These are phyloP conservation scores for Anas acuta DNA, from an alignment of 2,797 vertebrate genomes.

Conservation along the genomic window DNA sequence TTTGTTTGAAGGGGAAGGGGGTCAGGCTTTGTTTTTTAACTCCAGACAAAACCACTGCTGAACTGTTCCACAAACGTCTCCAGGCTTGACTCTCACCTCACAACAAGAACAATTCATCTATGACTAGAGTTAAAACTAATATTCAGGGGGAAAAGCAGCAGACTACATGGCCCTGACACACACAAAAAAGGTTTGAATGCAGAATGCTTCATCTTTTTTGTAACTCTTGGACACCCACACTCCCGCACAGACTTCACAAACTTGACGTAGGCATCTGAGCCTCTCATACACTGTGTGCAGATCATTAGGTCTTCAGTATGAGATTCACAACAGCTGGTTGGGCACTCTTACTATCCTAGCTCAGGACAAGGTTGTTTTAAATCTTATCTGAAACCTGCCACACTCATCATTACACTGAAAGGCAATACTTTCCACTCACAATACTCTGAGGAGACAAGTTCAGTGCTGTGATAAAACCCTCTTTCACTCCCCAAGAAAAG, in stretches of 20 bases:
- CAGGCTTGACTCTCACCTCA: background rate
- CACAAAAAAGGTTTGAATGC: background rate
- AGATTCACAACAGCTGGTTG: background rate
- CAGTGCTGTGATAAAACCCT: background rate
- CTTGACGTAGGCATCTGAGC: background rate
- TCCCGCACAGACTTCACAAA: background rate
- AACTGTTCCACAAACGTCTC: background rate
- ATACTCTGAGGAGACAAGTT: too few species aligned
- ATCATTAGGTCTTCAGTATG: background rate
- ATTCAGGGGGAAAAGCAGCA: background rate
- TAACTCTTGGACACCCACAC: background rate
- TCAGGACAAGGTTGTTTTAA: background rate
- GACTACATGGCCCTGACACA: background rate
- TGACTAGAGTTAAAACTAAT: background rate
- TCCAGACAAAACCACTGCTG: background rate
- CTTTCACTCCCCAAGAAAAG: background rate
- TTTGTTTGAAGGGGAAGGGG: background rate
- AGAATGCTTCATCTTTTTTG: background rate
- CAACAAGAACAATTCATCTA: background rate
- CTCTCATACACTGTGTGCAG: background rate
- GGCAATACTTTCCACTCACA: background rate
- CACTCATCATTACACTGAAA: background rate
- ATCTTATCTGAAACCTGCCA: constrained; percentile 14
- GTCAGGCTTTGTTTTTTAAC: background rate
- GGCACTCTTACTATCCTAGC: background rate